Conservation (phyloP, 2,113 vertebrate species). For the Nothoprocta perdicaria region DNA sequence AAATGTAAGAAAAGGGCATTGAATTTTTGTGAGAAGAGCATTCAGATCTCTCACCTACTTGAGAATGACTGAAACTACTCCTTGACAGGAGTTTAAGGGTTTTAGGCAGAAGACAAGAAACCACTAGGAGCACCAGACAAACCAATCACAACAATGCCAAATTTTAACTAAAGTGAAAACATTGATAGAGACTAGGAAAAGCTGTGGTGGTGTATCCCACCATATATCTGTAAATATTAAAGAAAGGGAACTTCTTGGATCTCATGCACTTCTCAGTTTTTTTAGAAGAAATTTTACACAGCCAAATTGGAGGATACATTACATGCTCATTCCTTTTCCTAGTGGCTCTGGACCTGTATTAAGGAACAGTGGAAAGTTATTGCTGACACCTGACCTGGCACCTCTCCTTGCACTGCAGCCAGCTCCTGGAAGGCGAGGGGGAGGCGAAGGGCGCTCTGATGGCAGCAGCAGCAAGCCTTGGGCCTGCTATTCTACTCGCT, state of each 20-base stretch:
- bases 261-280: neutral
- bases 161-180: neutral
- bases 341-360: neutral
- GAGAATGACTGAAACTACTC: neutral
- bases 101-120: neutral
- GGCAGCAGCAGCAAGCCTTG: neutral
- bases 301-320: neutral
- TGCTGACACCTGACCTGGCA: neutral
- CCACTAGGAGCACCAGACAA: accelerated
- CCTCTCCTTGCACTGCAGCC: neutral
- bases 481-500: neutral
- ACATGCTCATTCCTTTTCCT: neutral
- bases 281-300: neutral
- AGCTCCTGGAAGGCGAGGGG: neutral
- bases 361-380: neutral
- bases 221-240: neutral
- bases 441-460: neutral
- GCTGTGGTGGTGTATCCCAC: neutral
- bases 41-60: neutral
- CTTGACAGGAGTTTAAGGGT: neutral
- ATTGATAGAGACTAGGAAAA: neutral
- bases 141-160: neutral
- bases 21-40: neutral
- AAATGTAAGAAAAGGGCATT: neutral
- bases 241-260: neutral